A percentile compares a stretch with the other conserved stretches of the same genome.
phyloP scores from a whole-genome alignment of 1,140 invertebrate species.

The Adoxophyes honmai region DNA sequence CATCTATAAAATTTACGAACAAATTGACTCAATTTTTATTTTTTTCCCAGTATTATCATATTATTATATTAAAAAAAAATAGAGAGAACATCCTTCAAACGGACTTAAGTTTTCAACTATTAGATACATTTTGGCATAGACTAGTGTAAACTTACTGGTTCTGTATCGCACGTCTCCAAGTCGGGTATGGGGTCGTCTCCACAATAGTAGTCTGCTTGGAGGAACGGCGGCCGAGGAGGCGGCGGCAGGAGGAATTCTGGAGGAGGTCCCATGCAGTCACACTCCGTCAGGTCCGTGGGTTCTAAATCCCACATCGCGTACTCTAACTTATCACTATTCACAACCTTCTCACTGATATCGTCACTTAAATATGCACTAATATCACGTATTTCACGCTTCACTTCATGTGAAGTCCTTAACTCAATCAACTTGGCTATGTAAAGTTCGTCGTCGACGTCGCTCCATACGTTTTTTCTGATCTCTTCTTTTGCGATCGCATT shows the following conservation, averaged over 20 bases:
- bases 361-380: slow-evolving; percentile 60
- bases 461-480: slow-evolving; percentile 66
- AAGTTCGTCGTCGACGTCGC: slow-evolving; percentile 67
- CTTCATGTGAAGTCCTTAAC: slow-evolving; percentile 65
- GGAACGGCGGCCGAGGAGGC: slow-evolving; percentile 76
- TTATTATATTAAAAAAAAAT: too few species aligned
- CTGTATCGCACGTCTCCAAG: slow-evolving; percentile 73
- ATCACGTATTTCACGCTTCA: slow-evolving; percentile 66
- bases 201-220: slow-evolving; percentile 75
- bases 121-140: too few species aligned
- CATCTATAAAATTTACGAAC: too few species aligned
- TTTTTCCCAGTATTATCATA: too few species aligned
- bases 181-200: slow-evolving; percentile 73
- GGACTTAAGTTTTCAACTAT: too few species aligned
- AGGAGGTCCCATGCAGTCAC: slow-evolving; percentile 79
- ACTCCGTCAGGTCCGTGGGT: slow-evolving; percentile 72
- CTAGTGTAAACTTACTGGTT: slow-evolving; percentile 79
- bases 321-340: slow-evolving; percentile 75
- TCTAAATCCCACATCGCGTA: slow-evolving; percentile 72
- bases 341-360: slow-evolving; percentile 69
- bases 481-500: slow-evolving; percentile 40
- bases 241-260: slow-evolving; percentile 79
- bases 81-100: too few species aligned
- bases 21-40: too few species aligned
- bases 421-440: slow-evolving; percentile 69